Base-by-base conservation (phyloP, 2,888 invertebrate genomes). In the Perithous albicinctus region DNA sequence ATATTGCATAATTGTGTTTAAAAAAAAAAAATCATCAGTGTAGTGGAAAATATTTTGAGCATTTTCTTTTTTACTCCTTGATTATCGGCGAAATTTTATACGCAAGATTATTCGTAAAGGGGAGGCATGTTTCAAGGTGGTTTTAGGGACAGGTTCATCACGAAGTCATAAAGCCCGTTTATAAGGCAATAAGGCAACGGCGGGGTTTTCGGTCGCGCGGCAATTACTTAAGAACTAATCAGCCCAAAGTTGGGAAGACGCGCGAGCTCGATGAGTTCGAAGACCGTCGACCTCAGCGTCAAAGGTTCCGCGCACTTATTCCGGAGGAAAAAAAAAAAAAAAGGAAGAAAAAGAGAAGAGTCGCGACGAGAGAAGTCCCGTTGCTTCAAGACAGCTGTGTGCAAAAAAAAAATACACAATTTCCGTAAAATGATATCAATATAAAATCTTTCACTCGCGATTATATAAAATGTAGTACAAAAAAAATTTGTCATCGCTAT, bases 181-280 rank as follows among this genome's bases (percentile, higher is more conserved):
- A 89, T 87, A 90, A 88, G 87, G 84, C 86, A 86, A 86, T 90
- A 89, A 91, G 90, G 5, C 23, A 43, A 1, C 51, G 32, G 61
- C 51, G 18, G 64, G 48, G 54, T 4, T 26, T 32, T 10, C 48
- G 70, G 59, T 43, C 87, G 84, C 86, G 83, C 86, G 87, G 88
- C 88, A 90, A 91, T 90, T 90, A 91, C 88, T 91, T 90, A 89
- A 88, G 88, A 90, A 89, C 90, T 91, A 91, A 91, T 91, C 90
- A 90, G 87, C 87, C 88, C 86, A 88, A 88, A 87, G 85, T 84
- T 86, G 74, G 80, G 76, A 86, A 85, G 85, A 88, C 85, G 86
- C 84, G 77, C 85, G 76, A 78, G 23, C 35, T 2, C 0, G 15
- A 6, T 46, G 66, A 20, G 63, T 74, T 61, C 76, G 54, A 74